phyloP scores from a whole-genome alignment of 2,888 invertebrate species.

The Xanthorhoe spadicearia region DNA sequence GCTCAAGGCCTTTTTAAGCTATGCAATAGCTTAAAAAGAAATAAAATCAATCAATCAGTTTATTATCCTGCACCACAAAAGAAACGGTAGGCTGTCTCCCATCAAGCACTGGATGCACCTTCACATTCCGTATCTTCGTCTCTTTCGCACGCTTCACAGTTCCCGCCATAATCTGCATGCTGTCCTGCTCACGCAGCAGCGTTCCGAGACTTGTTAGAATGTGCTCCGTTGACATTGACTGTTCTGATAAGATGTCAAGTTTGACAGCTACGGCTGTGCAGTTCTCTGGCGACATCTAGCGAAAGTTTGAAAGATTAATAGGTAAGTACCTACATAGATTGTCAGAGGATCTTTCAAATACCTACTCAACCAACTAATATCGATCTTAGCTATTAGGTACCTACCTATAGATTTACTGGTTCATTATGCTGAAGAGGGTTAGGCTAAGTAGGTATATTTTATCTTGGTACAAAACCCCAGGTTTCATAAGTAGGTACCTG shows the following conservation, averaged over 20 bases:
- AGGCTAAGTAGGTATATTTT: too few relatives aligned
- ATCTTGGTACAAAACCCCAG: too few relatives aligned
- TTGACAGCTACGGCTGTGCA: constrained; percentile 68
- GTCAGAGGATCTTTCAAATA: too few relatives aligned
- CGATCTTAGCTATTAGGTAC: too few relatives aligned
- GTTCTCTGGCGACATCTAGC: constrained; percentile 65
- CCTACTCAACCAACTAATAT: too few relatives aligned
- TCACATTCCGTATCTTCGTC: constrained; percentile 44
- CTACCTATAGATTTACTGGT: too few relatives aligned
- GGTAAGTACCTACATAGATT: too few relatives aligned
- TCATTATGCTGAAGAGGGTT: too few relatives aligned
- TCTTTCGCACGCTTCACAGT: constrained; percentile 55
- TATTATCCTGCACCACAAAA: constrained; percentile 51
- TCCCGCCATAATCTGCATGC: constrained; percentile 54
- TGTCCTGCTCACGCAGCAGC: constrained; percentile 57
- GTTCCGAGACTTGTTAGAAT: constrained; percentile 44
- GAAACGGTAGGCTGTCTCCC: constrained; percentile 60
- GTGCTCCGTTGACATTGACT: constrained; percentile 43
- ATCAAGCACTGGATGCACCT: constrained; percentile 58
- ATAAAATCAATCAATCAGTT: constrained; percentile 10
- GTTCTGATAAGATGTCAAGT: constrained; percentile 57
- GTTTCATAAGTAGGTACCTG: too few relatives aligned
- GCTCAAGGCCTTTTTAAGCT: too few relatives aligned
- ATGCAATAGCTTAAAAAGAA: too few relatives aligned
- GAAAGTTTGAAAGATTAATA: neutral